These are phyloP conservation scores for Sigmodon hispidus DNA, from an alignment of 2,113 vertebrate species.

Conservation along the genomic window DNA sequence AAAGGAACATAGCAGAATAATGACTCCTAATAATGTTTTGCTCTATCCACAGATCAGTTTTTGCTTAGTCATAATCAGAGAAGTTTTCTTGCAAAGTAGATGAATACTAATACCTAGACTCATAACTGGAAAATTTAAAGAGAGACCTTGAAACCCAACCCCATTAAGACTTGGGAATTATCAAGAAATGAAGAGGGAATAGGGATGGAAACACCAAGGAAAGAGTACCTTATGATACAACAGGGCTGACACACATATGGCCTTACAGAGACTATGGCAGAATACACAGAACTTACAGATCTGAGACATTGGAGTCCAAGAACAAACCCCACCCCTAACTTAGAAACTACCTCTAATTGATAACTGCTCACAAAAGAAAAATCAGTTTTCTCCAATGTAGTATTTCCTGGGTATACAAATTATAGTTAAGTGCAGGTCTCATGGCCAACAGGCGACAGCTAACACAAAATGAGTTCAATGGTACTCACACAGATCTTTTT, in stretches of 20 bases:
- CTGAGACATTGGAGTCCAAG: background rate
- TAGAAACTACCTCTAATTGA: background rate
- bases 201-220: background rate
- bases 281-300: background rate
- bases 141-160: background rate
- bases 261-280: background rate
- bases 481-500: background rate
- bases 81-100: background rate
- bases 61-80: background rate
- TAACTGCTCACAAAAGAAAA: background rate
- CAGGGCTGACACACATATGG: background rate
- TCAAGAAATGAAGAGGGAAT: background rate
- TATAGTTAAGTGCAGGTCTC: background rate
- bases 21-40: background rate
- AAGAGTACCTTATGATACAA: background rate
- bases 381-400: background rate
- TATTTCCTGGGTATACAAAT: background rate
- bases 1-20: background rate
- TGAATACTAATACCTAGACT: background rate
- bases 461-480: background rate
- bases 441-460: background rate
- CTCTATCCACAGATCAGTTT: background rate
- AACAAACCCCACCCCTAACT: background rate
- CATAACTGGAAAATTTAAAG: background rate
- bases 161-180: background rate